phyloP scores from a whole-genome alignment of 2,888 invertebrate genomes.

The Drosophila rubida region DNA sequence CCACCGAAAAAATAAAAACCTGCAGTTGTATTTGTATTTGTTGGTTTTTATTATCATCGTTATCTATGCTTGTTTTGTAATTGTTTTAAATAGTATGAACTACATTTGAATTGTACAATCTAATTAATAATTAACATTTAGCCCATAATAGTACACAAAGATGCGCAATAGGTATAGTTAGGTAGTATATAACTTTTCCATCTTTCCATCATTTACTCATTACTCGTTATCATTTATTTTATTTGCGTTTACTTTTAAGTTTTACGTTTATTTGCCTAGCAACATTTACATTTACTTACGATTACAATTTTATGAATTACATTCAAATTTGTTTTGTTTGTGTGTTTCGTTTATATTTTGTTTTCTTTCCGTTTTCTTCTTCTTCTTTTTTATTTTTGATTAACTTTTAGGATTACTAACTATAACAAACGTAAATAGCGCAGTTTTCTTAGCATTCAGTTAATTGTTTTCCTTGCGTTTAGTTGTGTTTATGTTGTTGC shows the following conservation, averaged over 20 bases:
- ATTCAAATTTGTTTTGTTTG: constrained; percentile 62
- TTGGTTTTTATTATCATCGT: constrained; percentile 55
- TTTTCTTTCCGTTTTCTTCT: not conserved
- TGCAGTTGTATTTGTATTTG: constrained; percentile 17
- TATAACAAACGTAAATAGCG: constrained; percentile 53
- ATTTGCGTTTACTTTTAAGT: constrained; percentile 28
- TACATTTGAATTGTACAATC: constrained; percentile 78
- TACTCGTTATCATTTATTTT: constrained; percentile 28
- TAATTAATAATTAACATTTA: constrained; percentile 79
- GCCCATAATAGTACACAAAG: constrained; percentile 72
- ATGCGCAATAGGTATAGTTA: constrained; percentile 56
- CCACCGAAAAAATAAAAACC: not conserved
- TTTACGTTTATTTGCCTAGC: constrained; percentile 69
- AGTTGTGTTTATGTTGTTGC: not conserved
- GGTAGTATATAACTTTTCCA: constrained; percentile 32
- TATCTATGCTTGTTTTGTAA: constrained; percentile 45
- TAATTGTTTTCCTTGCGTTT: constrained; percentile 13
- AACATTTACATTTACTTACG: constrained; percentile 73
- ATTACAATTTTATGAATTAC: constrained; percentile 67
- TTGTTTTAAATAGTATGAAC: constrained; percentile 75
- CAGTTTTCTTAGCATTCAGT: constrained; percentile 44
- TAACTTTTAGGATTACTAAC: constrained; percentile 38
- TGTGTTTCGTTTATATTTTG: constrained; percentile 5
- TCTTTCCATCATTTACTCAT: constrained; percentile 11
- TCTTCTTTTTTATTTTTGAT: constrained; percentile 31